phyloP scores from a whole-genome alignment of 2,113 vertebrate genomes.

The Melozone crissalis region DNA sequence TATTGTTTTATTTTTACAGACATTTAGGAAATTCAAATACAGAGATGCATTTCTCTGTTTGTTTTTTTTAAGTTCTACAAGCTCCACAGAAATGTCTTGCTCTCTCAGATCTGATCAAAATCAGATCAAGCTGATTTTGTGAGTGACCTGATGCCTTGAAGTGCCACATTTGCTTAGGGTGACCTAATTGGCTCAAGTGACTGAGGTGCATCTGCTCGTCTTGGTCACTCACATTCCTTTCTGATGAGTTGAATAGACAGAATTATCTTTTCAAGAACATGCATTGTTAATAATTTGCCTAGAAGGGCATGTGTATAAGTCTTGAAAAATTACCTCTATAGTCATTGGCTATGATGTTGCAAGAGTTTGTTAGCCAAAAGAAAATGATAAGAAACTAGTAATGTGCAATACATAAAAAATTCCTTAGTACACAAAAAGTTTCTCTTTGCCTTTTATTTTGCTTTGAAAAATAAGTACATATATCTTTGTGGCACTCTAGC shows the following conservation, averaged over 20 bases:
- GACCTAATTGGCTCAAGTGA: not conserved
- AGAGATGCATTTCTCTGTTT: not conserved
- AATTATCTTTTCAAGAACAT: not conserved
- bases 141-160: not conserved
- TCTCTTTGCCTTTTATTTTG: not conserved
- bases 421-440: not conserved
- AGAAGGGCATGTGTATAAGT: not conserved
- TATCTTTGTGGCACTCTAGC: not conserved
- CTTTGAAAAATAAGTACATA: not conserved
- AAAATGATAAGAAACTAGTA: not conserved
- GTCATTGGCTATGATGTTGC: not conserved
- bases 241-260: not conserved
- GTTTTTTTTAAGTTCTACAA: not conserved
- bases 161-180: not conserved
- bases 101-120: not conserved
- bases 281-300: not conserved
- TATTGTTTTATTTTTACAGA: not conserved
- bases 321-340: not conserved
- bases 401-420: not conserved
- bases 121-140: not conserved
- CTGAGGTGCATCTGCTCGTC: not conserved
- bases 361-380: not conserved
- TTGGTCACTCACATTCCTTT: not conserved
- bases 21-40: not conserved
- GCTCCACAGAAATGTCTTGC: not conserved